A percentile compares a stretch with the other conserved stretches of the same genome.
Evolutionary conservation across 2,888 invertebrate species (phyloP).

Genomic region (Athetis lepigone): DNA sequence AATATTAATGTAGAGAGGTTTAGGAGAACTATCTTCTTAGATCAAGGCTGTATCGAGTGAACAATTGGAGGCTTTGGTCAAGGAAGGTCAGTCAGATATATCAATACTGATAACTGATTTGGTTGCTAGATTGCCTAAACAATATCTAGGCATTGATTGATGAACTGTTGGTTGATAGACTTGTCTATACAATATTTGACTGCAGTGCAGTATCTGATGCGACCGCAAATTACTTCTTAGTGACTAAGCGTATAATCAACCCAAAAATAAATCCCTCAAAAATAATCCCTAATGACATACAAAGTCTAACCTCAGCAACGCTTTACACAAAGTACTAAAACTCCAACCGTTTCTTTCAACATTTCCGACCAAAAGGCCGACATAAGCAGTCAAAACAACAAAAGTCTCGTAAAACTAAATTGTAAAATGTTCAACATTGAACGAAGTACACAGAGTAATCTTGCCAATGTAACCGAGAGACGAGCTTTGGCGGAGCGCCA

Average conservation of each 20-base stretch:
- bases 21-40: neutral
- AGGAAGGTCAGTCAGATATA: too few relatives aligned
- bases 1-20: neutral
- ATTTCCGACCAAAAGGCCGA: conserved; percentile 29
- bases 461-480: conserved; percentile 63
- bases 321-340: neutral
- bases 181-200: too few relatives aligned
- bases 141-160: too few relatives aligned
- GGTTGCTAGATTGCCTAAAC: too few relatives aligned
- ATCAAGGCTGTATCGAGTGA: neutral
- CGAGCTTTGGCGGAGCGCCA: conserved; percentile 65
- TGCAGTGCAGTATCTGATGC: too few relatives aligned
- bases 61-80: too few relatives aligned
- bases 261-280: neutral
- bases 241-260: neutral
- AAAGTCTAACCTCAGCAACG: neutral
- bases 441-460: conserved; percentile 55
- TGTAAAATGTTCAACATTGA: conserved; percentile 58
- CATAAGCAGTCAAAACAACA: conserved; percentile 42
- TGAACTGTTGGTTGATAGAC: too few relatives aligned
- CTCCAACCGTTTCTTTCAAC: conserved; percentile 7
- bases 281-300: neutral
- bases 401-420: conserved; percentile 54
- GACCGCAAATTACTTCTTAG: too few relatives aligned
- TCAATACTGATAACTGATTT: too few relatives aligned